Conservation (phyloP, 2,797 vertebrate genomes). For the Enteromius fasciolatus region DNA sequence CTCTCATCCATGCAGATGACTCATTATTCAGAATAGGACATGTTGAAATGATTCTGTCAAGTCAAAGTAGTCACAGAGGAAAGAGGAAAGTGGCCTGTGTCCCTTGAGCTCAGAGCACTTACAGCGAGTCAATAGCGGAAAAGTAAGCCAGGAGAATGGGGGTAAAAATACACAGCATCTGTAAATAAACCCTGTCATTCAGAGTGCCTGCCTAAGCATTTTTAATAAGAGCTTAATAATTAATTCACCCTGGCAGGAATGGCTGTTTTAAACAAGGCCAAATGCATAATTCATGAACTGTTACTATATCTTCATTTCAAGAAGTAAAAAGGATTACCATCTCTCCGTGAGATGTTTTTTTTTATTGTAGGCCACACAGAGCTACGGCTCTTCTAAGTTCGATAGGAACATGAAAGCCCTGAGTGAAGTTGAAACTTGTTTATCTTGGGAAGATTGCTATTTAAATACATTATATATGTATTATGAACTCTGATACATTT, state of each 20-base stretch:
- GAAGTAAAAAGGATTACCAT: slow-evolving; percentile 21
- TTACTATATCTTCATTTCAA: slow-evolving; percentile 48
- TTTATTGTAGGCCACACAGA: slow-evolving; percentile 14
- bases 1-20: slow-evolving; percentile 37
- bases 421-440: not conserved
- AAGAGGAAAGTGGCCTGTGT: slow-evolving; percentile 17
- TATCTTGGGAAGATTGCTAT: not conserved
- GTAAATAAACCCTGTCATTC: slow-evolving; percentile 59
- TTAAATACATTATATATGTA: slow-evolving; percentile 24
- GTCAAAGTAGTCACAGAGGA: slow-evolving; percentile 24
- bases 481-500: not conserved
- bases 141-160: slow-evolving; percentile 34
- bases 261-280: slow-evolving; percentile 55
- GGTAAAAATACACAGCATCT: slow-evolving; percentile 55
- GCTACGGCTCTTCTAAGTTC: not conserved
- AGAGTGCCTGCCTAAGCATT: slow-evolving; percentile 60
- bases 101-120: slow-evolving; percentile 16
- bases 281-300: slow-evolving; percentile 63
- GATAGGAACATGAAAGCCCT: not conserved
- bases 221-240: slow-evolving; percentile 65
- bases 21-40: slow-evolving; percentile 42
- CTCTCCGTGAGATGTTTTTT: not conserved
- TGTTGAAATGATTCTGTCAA: slow-evolving; percentile 5
- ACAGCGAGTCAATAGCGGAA: slow-evolving; percentile 31
- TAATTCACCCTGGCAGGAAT: slow-evolving; percentile 56